A percentile compares a stretch with the other conserved stretches of the same genome.
Evolutionary conservation across 2,888 invertebrate genomes (phyloP).

Genomic region (Andrena trimmerana): DNA sequence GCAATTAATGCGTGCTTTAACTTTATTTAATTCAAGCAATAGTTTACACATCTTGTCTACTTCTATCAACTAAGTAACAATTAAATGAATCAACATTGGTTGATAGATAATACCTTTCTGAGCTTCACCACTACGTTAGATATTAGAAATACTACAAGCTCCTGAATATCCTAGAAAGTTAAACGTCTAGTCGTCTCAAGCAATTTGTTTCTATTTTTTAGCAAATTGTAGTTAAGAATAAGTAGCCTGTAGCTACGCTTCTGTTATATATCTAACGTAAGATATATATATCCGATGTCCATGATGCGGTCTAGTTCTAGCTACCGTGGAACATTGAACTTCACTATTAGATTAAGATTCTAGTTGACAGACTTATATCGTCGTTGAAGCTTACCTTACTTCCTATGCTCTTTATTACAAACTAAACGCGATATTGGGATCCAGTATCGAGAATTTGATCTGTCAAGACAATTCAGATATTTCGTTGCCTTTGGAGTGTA

Average conservation of each 20-base stretch:
- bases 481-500: background rate
- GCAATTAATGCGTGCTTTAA: background rate
- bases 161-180: too few species aligned
- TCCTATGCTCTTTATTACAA: slow-evolving; percentile 2
- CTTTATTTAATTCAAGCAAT: background rate
- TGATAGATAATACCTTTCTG: background rate
- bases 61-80: too few species aligned
- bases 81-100: background rate
- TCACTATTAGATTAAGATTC: slow-evolving; percentile 23
- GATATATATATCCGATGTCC: background rate
- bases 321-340: slow-evolving; percentile 18
- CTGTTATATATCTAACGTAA: background rate
- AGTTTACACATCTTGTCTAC: background rate
- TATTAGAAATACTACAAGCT: too few species aligned
- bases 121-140: too few species aligned
- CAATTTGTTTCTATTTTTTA: background rate
- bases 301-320: slow-evolving; percentile 4
- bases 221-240: background rate
- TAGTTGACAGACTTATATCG: slow-evolving; percentile 3
- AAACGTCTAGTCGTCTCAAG: too few species aligned
- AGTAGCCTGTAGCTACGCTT: too few species aligned
- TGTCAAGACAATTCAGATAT: background rate
- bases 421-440: background rate
- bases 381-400: background rate
- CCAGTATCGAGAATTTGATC: background rate